Evolutionary conservation across 2,113 vertebrate genomes (phyloP), one percentile per base, ranked within the genome.

Genomic region (Kryptolebias marmoratus): DNA sequence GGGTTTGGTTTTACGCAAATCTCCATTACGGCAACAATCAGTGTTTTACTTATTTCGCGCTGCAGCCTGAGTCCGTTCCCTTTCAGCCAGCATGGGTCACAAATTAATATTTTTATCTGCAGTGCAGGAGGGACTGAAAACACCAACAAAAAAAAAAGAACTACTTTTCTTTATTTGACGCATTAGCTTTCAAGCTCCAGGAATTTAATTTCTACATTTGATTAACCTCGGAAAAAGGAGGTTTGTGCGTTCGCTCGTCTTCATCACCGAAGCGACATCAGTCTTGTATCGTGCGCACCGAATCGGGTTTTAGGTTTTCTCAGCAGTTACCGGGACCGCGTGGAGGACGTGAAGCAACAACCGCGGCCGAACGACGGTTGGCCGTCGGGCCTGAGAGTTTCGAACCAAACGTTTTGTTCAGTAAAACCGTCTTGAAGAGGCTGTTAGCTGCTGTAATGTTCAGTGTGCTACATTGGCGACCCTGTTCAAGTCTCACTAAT

Each of bases 381-480:
- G 52, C 59, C 30, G 14, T 47, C 32, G 15, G 27, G 39, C 60
- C 54, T 3, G 57, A 47, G n/a, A 39, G 0, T 68, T 30, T 57
- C 3, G 6, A 64, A 39, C 28, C 73, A 64, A 57, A 58, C 49
- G 68, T 85, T 42, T 77, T 84, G 77, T 57, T 75, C 67, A 48
- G 22, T 32, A 71, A 83, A 86, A 83, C 68, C 60, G 73, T 73
- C 22, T 71, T 53, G 18, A 83, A 69, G 78, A 87, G 82, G 68
- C 82, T 80, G 75, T 82, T 77, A 79, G 84, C 64, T 71, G 61
- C 72, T 15, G 75, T 87, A 68, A 83, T 93, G 87, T 88, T 86
- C 77, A 69, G 86, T 93, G 92, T 94, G 92, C 92, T 93, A 93
- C 92, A 92, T 93, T 85, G 73, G 80, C 85, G 92, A 91, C 93